Evolutionary conservation across 2,888 invertebrate genomes (phyloP).

Genomic region (Stenolophus ochropezus): DNA sequence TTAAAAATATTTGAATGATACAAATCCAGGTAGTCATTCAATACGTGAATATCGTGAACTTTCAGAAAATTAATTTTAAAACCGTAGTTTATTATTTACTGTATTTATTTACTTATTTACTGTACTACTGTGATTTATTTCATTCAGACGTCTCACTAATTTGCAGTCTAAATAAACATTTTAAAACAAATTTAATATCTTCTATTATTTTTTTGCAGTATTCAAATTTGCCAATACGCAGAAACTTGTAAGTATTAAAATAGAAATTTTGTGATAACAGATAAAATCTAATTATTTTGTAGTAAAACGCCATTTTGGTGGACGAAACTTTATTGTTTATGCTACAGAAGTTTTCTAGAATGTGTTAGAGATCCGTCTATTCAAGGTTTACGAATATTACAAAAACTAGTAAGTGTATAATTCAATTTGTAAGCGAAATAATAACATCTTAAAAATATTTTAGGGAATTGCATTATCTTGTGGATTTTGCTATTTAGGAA

Average conservation of each 20-base stretch:
- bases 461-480: constrained; percentile 84
- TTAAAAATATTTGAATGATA: too few species aligned
- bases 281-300: constrained; percentile 62
- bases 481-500: constrained; percentile 89
- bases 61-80: too few species aligned
- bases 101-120: too few species aligned
- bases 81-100: too few species aligned
- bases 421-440: too few species aligned
- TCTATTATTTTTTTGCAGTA: constrained; percentile 58
- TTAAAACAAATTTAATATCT: not conserved
- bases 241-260: constrained; percentile 63
- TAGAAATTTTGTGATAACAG: not conserved
- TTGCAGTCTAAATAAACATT: too few species aligned
- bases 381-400: constrained; percentile 84
- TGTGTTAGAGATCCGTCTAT: constrained; percentile 87
- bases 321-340: constrained; percentile 84
- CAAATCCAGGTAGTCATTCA: too few species aligned
- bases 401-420: constrained; percentile 83
- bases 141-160: too few species aligned
- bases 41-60: too few species aligned
- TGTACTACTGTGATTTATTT: too few species aligned
- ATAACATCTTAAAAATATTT: too few species aligned
- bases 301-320: constrained; percentile 81
- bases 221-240: constrained; percentile 61
- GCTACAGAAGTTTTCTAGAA: constrained; percentile 84